Evolutionary conservation across 1,140 invertebrate species (phyloP), one percentile per base, ranked within the genome.

Genomic region (Ylistrum balloti): DNA sequence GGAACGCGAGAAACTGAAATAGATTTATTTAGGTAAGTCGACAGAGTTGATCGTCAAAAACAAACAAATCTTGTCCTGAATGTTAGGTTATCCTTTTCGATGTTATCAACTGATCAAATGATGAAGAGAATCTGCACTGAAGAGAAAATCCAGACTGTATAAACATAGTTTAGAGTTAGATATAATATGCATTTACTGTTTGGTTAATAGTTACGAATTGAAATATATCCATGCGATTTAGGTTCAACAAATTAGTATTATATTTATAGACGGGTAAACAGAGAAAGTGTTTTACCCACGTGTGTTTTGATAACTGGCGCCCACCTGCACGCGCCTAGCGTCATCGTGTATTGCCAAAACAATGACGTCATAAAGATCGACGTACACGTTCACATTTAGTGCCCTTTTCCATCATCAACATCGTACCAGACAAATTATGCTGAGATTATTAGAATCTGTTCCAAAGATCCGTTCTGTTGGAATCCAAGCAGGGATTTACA

Each of bases 11-110:
- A 94, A 33, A 93, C 92, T 92, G 93, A 93, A 15, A 89, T 92
- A 33, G 91, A 94, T 74, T 89, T 95, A 90, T 94, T 95, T 89
- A 93, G 95, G 95, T 95, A 89, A 48, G 34, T 74, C 34, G 17
- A 32, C 22, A 9, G 22, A 28, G 45, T 22, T 48, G n/a, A 45
- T 35, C 17, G 22, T 38, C 32, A 22, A 17, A 88, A 38, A 20
- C 33, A 22, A 3, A 74, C 17, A n/a, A 32, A 0, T 13, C 41
- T 13, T 33, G 56, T 13, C 33, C 22, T 48, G 33, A 88, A n/a
- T n/a, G 10, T 88, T 0, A 9, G 22, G 13, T 28, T 48, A 48
- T 28, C 33, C 33, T 48, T 28, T 9, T 33, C 22, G 85, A n/a
- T 88, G 20, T 22, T 38, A 0, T 22, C 33, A 87, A n/a, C n/a